phyloP scores from a whole-genome alignment of 1,140 invertebrate genomes.

The Brachystomella parvula region DNA sequence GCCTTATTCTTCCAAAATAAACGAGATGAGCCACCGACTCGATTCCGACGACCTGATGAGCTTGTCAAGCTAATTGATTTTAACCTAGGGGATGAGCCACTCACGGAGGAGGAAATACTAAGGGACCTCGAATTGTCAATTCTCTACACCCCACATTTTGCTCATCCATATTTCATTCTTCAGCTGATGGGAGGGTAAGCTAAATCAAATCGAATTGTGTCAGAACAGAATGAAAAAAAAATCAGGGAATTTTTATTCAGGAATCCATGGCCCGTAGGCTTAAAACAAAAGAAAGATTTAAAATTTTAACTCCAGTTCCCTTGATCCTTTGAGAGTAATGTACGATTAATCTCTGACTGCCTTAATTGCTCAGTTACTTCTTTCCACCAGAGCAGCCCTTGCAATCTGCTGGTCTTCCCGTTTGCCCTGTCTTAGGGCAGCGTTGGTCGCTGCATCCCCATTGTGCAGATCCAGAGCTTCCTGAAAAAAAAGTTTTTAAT shows the following conservation, averaged over 20 bases:
- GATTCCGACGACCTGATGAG: not conserved
- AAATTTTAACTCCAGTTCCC: too few species aligned
- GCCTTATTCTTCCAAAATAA: conserved; percentile 7
- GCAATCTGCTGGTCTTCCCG: not conserved
- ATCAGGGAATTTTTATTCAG: too few species aligned
- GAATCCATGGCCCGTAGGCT: too few species aligned
- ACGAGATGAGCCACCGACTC: not conserved
- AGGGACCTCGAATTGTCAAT: not conserved
- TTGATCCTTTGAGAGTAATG: too few species aligned
- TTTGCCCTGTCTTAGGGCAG: not conserved
- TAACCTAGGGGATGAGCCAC: not conserved
- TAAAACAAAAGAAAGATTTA: too few species aligned
- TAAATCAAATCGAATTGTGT: too few species aligned
- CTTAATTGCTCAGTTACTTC: too few species aligned
- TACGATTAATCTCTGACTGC: too few species aligned
- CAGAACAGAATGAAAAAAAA: too few species aligned
- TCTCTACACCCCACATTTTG: not conserved
- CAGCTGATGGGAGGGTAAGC: conserved; percentile 15
- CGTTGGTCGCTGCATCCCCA: conserved; percentile 1
- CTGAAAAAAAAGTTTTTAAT: not conserved
- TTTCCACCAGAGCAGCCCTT: not conserved
- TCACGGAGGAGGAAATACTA: not conserved
- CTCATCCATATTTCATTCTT: conserved; percentile 19
- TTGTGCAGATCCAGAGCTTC: not conserved
- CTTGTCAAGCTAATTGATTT: conserved; percentile 12